Conservation (phyloP, 2,797 vertebrate genomes). For the Crax fasciolata region DNA sequence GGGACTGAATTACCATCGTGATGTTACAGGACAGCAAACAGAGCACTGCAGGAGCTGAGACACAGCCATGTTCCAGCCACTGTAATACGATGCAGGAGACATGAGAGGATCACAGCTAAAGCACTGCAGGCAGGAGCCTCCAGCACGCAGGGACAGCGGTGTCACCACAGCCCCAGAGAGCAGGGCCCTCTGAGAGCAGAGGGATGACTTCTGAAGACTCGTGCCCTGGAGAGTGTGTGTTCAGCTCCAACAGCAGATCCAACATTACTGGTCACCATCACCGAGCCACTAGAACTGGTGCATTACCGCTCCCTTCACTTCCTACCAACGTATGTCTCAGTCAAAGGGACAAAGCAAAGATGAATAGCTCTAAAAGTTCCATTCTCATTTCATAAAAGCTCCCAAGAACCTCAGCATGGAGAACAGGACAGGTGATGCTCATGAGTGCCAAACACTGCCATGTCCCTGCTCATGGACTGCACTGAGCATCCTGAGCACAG, state of each 20-base stretch:
- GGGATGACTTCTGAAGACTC: neutral
- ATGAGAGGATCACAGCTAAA: neutral
- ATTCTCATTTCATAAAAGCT: neutral
- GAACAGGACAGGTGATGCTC: accelerated
- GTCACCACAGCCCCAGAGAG: accelerated
- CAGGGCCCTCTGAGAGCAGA: accelerated
- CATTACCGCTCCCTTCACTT: neutral
- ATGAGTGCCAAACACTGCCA: neutral
- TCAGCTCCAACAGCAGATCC: neutral
- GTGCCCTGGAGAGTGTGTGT: accelerated
- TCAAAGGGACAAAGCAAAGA: neutral
- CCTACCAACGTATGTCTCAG: neutral
- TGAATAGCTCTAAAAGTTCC: neutral
- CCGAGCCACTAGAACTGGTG: neutral
- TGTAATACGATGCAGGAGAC: neutral
- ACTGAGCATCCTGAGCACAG: neutral
- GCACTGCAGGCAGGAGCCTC: neutral
- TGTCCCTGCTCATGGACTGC: accelerated
- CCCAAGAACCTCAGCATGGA: neutral
- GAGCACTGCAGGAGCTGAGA: neutral
- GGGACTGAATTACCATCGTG: neutral
- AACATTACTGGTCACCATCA: accelerated
- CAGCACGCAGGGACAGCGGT: neutral
- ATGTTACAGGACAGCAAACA: neutral
- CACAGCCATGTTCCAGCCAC: accelerated